Conservation (phyloP, 2,888 invertebrate genomes). For the Salpingus planirostris region DNA sequence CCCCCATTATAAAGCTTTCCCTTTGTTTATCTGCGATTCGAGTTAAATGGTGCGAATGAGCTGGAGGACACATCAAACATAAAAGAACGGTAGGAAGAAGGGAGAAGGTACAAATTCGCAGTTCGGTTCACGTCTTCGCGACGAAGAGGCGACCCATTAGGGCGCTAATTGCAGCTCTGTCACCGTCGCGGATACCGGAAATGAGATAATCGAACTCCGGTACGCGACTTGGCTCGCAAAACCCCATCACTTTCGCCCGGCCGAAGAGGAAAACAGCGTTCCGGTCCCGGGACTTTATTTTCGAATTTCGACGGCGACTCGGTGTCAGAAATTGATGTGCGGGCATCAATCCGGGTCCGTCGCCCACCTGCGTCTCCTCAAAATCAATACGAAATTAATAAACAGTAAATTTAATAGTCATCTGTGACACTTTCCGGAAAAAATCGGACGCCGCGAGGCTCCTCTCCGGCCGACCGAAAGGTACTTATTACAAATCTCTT, state of each 20-base stretch:
- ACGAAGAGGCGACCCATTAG: constrained; percentile 33
- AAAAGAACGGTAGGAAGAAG: no score
- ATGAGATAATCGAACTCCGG: constrained; percentile 38
- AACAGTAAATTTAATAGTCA: constrained; percentile 29
- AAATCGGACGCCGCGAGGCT: no score
- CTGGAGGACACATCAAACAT: constrained; percentile 10
- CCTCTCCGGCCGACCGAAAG: constrained; percentile 33
- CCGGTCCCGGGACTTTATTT: no score
- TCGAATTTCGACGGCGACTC: constrained; percentile 1
- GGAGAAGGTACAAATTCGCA: constrained; percentile 25
- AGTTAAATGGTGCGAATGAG: constrained; percentile 18
- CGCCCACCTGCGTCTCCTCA: constrained; percentile 2
- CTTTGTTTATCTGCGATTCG: no score
- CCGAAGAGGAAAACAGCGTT: no score
- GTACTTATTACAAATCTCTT: constrained; percentile 43
- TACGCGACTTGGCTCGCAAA: constrained; percentile 32
- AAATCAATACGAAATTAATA: constrained; percentile 19
- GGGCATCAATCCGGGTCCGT: constrained; percentile 7
- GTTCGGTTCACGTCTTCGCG: constrained; percentile 25
- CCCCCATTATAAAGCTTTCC: no score
- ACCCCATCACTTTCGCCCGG: no score
- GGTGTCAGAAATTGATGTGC: constrained; percentile 5
- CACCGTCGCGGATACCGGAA: constrained; percentile 37
- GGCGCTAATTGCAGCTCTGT: constrained; percentile 37
- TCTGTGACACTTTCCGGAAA: constrained; percentile 36